A percentile compares a stretch with the other conserved stretches of the same genome.
Conservation (phyloP, 2,113 vertebrate species). For the Mormyrus iriodes region DNA sequence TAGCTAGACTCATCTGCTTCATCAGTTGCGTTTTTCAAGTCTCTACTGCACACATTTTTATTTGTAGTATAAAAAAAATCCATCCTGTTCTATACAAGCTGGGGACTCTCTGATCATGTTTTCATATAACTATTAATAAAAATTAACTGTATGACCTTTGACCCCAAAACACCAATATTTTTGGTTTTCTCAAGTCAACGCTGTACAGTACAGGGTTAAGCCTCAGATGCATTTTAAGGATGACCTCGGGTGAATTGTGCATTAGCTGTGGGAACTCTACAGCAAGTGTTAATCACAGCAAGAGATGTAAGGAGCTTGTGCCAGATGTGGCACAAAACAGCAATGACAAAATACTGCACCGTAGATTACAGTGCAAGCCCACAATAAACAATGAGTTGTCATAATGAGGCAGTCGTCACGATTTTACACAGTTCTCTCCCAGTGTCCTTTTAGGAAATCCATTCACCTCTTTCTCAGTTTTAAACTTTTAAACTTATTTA, state of each 20-base stretch:
- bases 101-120: not conserved
- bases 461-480: not conserved
- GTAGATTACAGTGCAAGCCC: not conserved
- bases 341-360: not conserved
- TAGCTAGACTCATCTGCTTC: not conserved
- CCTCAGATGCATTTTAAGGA: not conserved
- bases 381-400: not conserved
- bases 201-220: not conserved
- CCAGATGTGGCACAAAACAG: not conserved
- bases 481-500: not conserved
- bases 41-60: not conserved
- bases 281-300: not conserved
- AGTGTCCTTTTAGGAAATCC: not conserved
- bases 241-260: not conserved
- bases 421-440: not conserved
- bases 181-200: not conserved
- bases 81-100: not conserved
- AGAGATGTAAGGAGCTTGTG: not conserved
- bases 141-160: not conserved
- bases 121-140: not conserved
- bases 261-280: not conserved
- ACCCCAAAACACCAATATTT: not conserved
- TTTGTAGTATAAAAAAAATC: not conserved
- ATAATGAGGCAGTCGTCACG: not conserved
- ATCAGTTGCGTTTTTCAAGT: not conserved